A percentile compares a stretch with the other conserved stretches of the same genome.
phyloP scores from a whole-genome alignment of 1,140 invertebrate species.

The Parapsyche elsis region DNA sequence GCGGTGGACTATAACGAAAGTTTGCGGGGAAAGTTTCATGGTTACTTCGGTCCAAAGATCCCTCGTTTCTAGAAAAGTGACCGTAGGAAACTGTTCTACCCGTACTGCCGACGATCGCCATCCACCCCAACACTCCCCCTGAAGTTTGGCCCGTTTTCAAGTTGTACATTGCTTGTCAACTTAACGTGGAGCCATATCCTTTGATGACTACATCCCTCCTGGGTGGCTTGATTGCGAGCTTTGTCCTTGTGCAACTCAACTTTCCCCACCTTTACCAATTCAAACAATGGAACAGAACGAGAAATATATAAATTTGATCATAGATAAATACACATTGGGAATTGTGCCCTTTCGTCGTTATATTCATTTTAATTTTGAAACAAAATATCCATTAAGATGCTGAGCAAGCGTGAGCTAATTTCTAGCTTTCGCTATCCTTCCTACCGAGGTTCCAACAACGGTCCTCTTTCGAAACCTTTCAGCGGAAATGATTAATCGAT shows the following conservation, averaged over 20 bases:
- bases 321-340: too few relatives aligned
- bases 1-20: conserved; percentile 11
- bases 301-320: too few relatives aligned
- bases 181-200: neutral
- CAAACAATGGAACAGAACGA: conserved; percentile 8
- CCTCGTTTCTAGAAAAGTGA: neutral
- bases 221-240: conserved; percentile 6
- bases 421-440: neutral
- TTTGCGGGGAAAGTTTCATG: conserved; percentile 26
- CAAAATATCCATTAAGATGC: neutral
- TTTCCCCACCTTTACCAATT: neutral
- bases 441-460: too few relatives aligned
- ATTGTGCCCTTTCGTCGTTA: too few relatives aligned
- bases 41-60: conserved; percentile 9
- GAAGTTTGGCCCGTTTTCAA: neutral
- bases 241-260: neutral
- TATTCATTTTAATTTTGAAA: too few relatives aligned
- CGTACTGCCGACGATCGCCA: neutral
- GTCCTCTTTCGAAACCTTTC: too few relatives aligned
- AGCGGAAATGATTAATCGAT: conserved; percentile 17
- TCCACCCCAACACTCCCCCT: neutral
- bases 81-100: neutral
- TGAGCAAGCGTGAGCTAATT: conserved; percentile 19
- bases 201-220: neutral
- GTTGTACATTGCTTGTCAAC: neutral